Evolutionary conservation across 2,113 vertebrate species (phyloP).

Genomic region (Thymallus thymallus): DNA sequence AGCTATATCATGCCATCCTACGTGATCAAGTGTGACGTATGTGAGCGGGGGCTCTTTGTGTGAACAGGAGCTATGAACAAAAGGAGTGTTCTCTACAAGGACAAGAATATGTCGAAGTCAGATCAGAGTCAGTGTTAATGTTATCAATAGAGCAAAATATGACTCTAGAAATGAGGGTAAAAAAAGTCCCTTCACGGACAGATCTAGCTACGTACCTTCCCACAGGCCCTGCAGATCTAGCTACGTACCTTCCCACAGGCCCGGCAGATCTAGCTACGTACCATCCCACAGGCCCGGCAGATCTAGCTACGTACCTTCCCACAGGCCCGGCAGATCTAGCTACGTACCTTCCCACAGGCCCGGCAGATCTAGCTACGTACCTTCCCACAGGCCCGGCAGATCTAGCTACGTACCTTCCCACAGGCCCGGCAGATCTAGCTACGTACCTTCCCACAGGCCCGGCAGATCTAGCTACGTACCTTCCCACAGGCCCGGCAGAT

Average conservation of each 20-base stretch:
- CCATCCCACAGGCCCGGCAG: conserved; percentile 95
- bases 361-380: conserved; percentile 93
- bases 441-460: conserved; percentile 94
- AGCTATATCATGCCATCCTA: neutral
- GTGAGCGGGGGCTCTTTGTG: neutral
- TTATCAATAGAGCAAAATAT: too few species aligned
- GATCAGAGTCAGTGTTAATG: too few species aligned
- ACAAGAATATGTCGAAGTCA: neutral
- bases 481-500: conserved; percentile 95
- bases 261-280: conserved; percentile 89
- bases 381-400: conserved; percentile 95
- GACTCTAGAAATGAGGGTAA: too few species aligned
- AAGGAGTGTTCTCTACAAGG: neutral
- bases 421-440: conserved; percentile 96
- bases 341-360: conserved; percentile 93
- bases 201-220: conserved; percentile 80
- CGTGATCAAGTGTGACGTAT: neutral
- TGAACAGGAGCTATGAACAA: neutral
- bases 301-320: conserved; percentile 94
- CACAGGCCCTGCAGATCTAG: too few species aligned
- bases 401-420: conserved; percentile 92
- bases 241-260: conserved; percentile 95
- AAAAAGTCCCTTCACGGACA: neutral
- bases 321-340: conserved; percentile 93
- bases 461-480: conserved; percentile 90